Conservation (phyloP, 2,797 vertebrate genomes). For the Microctenopoma lineatum region DNA sequence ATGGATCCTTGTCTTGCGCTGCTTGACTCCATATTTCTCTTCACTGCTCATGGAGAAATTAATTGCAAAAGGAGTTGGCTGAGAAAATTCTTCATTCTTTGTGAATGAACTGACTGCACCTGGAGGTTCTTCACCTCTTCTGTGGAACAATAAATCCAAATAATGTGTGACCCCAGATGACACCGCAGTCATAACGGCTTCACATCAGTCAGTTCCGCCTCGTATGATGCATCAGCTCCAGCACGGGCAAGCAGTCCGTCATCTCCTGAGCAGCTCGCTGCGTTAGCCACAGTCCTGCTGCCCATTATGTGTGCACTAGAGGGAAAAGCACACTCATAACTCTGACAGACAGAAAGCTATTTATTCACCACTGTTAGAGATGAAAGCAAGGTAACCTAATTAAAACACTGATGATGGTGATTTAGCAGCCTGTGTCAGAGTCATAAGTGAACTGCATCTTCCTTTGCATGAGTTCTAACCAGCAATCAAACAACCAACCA, state of each 20-base stretch:
- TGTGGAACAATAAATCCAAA: constrained; percentile 45
- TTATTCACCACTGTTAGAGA: not conserved
- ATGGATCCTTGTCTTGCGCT: too few species aligned
- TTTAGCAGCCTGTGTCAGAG: not conserved
- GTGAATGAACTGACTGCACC: too few species aligned
- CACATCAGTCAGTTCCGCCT: constrained; percentile 44
- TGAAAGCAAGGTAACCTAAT: not conserved
- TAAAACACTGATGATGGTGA: not conserved
- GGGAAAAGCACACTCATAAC: constrained; percentile 1
- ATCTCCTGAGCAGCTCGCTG: constrained; percentile 33
- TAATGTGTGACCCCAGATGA: constrained; percentile 27
- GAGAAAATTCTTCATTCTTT: too few species aligned
- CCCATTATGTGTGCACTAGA: constrained; percentile 8
- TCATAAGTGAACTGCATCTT: too few species aligned
- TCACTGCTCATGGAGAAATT: too few species aligned
- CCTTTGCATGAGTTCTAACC: too few species aligned
- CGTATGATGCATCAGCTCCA: constrained; percentile 37
- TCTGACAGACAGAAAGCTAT: not conserved
- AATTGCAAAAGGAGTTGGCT: too few species aligned
- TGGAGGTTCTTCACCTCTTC: not conserved
- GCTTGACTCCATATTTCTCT: not conserved
- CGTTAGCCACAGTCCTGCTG: constrained; percentile 18
- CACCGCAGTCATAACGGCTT: constrained; percentile 51
- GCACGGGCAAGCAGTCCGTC: constrained; percentile 17
- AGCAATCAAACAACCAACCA: not conserved